These are phyloP conservation scores for Slavum lentiscoides DNA, from an alignment of 2,888 invertebrate species.

Conservation along the genomic window DNA sequence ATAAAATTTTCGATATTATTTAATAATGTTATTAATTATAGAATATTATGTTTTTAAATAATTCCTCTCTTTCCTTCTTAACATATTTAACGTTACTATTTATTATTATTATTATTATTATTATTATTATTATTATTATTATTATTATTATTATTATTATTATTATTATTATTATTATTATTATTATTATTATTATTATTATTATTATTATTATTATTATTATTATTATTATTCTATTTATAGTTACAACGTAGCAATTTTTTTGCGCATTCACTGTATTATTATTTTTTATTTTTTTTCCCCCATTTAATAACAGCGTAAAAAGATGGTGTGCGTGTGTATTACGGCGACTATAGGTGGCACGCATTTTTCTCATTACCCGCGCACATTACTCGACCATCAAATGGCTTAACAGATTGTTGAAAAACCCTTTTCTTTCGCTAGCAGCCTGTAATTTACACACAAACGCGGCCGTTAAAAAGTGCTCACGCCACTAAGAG, in stretches of 20 bases:
- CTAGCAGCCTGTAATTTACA: slow-evolving; percentile 48
- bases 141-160: no score
- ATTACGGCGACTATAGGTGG: slow-evolving; percentile 22
- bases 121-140: no score
- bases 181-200: background rate
- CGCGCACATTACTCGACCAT: slow-evolving; percentile 34
- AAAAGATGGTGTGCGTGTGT: slow-evolving; percentile 47
- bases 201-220: slow-evolving; percentile 2
- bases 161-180: slow-evolving; percentile 1
- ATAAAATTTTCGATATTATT: no score
- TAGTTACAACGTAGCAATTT: slow-evolving; percentile 29
- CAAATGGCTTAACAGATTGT: slow-evolving; percentile 51
- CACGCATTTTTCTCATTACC: slow-evolving; percentile 53
- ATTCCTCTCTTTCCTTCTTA: no score
- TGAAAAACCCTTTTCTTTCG: slow-evolving; percentile 38
- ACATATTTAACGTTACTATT: no score
- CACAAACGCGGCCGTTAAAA: slow-evolving; percentile 46
- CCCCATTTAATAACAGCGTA: slow-evolving; percentile 22
- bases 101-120: no score
- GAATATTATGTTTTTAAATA: no score
- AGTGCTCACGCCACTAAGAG: slow-evolving; percentile 34
- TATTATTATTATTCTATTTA: no score
- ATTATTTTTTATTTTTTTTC: background rate
- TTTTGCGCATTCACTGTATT: background rate
- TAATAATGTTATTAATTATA: no score